phyloP scores from a whole-genome alignment of 2,797 vertebrate genomes.

The Loriculus beryllinus region DNA sequence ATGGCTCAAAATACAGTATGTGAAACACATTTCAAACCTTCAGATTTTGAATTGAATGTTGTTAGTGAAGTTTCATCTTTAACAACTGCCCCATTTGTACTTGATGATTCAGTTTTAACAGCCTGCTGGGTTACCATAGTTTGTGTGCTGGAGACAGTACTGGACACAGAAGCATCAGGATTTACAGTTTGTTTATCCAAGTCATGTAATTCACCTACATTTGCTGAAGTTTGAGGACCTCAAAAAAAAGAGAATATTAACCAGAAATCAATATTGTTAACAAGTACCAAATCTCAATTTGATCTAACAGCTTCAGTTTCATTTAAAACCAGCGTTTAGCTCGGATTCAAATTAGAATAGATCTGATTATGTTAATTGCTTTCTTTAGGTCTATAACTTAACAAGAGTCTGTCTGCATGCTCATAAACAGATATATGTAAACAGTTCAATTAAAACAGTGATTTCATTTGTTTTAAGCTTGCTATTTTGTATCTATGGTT shows the following conservation, averaged over 20 bases:
- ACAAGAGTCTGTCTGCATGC: not conserved
- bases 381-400: not conserved
- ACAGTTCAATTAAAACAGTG: accelerated
- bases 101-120: slow-evolving; percentile 80
- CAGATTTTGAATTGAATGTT: slow-evolving; percentile 77
- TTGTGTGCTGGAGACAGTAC: slow-evolving; percentile 74
- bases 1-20: slow-evolving; percentile 76
- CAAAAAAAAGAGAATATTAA: not conserved
- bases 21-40: slow-evolving; percentile 79
- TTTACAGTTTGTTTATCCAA: slow-evolving; percentile 75
- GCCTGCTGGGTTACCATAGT: slow-evolving; percentile 78
- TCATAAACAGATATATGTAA: not conserved
- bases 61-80: slow-evolving; percentile 81
- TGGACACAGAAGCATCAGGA: slow-evolving; percentile 72
- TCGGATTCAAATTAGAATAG: not conserved
- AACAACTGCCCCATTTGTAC: slow-evolving; percentile 80
- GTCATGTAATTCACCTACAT: slow-evolving; percentile 75
- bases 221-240: slow-evolving; percentile 75
- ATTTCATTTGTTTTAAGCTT: not conserved
- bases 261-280: not conserved
- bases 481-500: not conserved
- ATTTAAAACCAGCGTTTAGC: not conserved
- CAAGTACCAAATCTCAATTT: not conserved
- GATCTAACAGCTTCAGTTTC: not conserved
- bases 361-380: not conserved